These are phyloP conservation scores for Maniola hyperantus DNA, from an alignment of 2,888 invertebrate species.

Conservation along the genomic window DNA sequence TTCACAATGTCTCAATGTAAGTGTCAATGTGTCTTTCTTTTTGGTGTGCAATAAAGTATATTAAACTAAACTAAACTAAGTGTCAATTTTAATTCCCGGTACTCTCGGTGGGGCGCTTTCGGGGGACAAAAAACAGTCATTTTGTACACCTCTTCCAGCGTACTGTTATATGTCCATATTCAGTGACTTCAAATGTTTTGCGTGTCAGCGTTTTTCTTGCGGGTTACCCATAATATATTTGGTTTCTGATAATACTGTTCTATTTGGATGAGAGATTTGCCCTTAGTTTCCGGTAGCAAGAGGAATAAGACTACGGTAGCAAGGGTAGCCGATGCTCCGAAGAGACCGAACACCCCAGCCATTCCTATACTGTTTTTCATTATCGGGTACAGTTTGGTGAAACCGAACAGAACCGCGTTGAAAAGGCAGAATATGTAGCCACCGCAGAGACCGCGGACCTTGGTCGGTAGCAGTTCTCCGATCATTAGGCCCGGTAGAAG, in stretches of 20 bases:
- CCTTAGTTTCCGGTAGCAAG: slow-evolving; percentile 89
- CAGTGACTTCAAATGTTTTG: slow-evolving; percentile 55
- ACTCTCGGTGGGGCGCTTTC: too few species aligned
- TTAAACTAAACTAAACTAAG: too few species aligned
- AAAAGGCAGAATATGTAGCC: slow-evolving; percentile 88
- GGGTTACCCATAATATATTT: slow-evolving; percentile 84
- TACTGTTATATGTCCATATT: too few species aligned
- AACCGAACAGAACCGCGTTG: slow-evolving; percentile 85
- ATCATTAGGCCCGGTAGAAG: slow-evolving; percentile 89
- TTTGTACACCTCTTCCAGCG: too few species aligned
- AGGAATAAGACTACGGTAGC: slow-evolving; percentile 86
- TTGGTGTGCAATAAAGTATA: too few species aligned
- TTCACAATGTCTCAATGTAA: too few species aligned
- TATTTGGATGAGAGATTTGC: slow-evolving; percentile 86
- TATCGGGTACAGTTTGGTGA: slow-evolving; percentile 87
- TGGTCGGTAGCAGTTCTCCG: slow-evolving; percentile 88
- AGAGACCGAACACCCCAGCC: slow-evolving; percentile 87
- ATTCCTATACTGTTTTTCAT: slow-evolving; percentile 84
- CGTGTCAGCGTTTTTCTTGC: slow-evolving; percentile 62
- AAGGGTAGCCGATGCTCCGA: slow-evolving; percentile 84
- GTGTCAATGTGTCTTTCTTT: too few species aligned
- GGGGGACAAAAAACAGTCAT: too few species aligned
- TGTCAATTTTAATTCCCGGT: too few species aligned
- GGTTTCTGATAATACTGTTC: slow-evolving; percentile 89
- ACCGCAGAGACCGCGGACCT: slow-evolving; percentile 88